Conservation (phyloP, 2,113 vertebrate species). For the Puntigrus tetrazona region DNA sequence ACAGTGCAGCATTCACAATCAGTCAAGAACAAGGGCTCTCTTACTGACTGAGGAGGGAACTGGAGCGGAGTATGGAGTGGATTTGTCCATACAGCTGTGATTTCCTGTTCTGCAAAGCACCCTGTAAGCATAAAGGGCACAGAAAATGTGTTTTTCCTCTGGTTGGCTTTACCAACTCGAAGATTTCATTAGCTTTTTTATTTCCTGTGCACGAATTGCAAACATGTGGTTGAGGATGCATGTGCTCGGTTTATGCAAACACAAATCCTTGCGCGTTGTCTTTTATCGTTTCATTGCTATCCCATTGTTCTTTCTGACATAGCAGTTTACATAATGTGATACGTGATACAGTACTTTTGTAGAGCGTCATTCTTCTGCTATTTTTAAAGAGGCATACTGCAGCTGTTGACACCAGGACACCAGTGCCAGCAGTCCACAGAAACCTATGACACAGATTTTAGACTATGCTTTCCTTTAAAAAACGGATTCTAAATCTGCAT, state of each 20-base stretch:
- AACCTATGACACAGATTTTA: neutral
- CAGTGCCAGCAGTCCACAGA: neutral
- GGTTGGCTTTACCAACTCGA: constrained; percentile 13
- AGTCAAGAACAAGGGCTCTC: constrained; percentile 5
- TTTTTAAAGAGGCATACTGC: neutral
- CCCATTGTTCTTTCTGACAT: neutral
- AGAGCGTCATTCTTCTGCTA: neutral
- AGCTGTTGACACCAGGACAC: neutral
- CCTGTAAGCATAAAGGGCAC: constrained; percentile 17
- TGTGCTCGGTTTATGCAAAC: neutral
- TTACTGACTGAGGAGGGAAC: neutral
- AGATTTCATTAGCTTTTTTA: constrained; percentile 9
- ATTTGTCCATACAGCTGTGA: constrained; percentile 33
- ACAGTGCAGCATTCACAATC: constrained; percentile 29
- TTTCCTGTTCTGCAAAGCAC: constrained; percentile 26
- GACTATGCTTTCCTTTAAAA: neutral
- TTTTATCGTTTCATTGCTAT: neutral
- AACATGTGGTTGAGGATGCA: constrained; percentile 4
- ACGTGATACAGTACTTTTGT: constrained; percentile 5
- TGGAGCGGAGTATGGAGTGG: neutral
- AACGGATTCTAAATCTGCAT: neutral
- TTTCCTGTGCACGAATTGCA: constrained; percentile 12
- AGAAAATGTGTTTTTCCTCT: constrained; percentile 16
- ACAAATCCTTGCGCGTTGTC: neutral
- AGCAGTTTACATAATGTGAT: neutral